Percentiles rank a stretch among this genome's conserved stretches.
phyloP scores from a whole-genome alignment of 2,113 vertebrate species.

The Paradoxurus hermaphroditus region DNA sequence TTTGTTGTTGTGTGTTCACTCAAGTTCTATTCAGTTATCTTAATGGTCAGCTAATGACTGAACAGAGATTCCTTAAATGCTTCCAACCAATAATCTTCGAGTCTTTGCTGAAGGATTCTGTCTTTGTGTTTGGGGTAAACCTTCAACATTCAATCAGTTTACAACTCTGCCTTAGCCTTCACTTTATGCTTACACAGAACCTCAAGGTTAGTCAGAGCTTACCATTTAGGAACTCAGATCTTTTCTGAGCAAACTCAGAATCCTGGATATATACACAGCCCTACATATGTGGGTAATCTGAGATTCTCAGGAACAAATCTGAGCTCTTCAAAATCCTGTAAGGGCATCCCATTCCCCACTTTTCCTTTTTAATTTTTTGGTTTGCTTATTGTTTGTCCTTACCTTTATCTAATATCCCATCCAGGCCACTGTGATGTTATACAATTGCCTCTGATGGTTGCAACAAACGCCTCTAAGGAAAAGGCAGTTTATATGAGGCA shows the following conservation, averaged over 20 bases:
- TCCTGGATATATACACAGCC: background rate
- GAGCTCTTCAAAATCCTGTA: background rate
- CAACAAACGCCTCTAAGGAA: background rate
- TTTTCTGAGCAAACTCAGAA: background rate
- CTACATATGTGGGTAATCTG: background rate
- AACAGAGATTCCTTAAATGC: background rate
- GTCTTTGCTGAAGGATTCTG: background rate
- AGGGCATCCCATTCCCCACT: background rate
- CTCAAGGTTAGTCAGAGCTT: background rate
- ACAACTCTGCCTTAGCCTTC: background rate
- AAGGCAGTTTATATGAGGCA: background rate
- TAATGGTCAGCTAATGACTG: background rate
- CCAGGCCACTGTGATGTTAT: background rate
- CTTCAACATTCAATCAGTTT: background rate
- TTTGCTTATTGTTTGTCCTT: background rate
- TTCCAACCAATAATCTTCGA: background rate
- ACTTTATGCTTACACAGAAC: background rate
- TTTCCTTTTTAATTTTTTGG: background rate
- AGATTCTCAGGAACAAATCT: background rate
- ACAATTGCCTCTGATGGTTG: background rate
- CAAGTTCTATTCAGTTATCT: background rate
- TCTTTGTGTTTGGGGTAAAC: background rate
- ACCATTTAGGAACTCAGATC: background rate
- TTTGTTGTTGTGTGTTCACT: background rate
- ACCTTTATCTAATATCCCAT: background rate